Evolutionary conservation across 2,888 invertebrate genomes (phyloP), one percentile per base, ranked within the genome.

Genomic region (Chydorus sphaericus): DNA sequence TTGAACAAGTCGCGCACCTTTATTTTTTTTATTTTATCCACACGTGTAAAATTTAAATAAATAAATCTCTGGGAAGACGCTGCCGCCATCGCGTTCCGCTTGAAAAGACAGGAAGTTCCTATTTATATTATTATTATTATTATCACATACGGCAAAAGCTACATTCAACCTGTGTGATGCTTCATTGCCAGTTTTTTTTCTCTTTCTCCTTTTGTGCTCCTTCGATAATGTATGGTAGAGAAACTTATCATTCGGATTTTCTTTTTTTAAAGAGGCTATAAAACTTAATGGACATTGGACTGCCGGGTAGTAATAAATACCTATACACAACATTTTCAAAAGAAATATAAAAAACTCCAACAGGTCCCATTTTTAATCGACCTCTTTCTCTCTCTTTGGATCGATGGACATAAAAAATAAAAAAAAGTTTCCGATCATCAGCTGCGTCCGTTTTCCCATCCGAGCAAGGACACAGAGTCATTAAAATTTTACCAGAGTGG

Each of bases 31-130:
- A 6, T 37, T 11, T 20, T 11, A 38, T 7, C 44, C 6, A 14
- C 20, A 11, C 39, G 20, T 20, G 33, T 6, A 44, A n/a, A n/a
- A n/a, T n/a, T n/a, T n/a, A n/a, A n/a, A n/a, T n/a, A n/a, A n/a
- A n/a, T n/a, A n/a, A n/a, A n/a, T n/a, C n/a, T n/a, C n/a, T n/a
- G n/a, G n/a, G n/a, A n/a, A n/a, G n/a, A 44, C 44, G 44, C 23
- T 11, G 23, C 28, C n/a, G 18, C 20, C 23, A 39, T 2, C 23
- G 6, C 26, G 44, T 44, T 44, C 44, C 44, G 28, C 44, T 44
- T 44, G 44, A 44, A 44, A 44, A 44, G 44, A 44, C 44, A 44
- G 44, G 44, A 44, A 44, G 44, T 44, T 44, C 44, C 28, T 20
- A 6, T 16, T 16, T 20, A n/a, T n/a, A n/a, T 39, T 16, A 26